Evolutionary conservation across 2,888 invertebrate species (phyloP).

Genomic region (Pandemis cinnamomeana): DNA sequence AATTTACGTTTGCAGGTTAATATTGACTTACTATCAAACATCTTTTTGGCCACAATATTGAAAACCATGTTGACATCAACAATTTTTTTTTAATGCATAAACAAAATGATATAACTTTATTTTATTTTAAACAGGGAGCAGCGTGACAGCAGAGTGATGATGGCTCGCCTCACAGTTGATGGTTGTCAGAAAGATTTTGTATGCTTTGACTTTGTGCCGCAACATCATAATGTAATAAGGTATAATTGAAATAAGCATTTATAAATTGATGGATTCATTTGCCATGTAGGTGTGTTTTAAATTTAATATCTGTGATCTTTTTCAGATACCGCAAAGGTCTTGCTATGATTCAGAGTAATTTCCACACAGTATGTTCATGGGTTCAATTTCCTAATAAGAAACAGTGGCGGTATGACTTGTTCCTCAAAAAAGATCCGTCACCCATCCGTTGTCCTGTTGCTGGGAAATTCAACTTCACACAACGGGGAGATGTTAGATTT

Average conservation of each 20-base stretch:
- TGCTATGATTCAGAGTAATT: slow-evolving; percentile 95
- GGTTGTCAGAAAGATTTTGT: slow-evolving; percentile 98
- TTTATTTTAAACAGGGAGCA: slow-evolving; percentile 87
- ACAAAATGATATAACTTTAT: slow-evolving; percentile 2
- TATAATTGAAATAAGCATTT: slow-evolving; percentile 45
- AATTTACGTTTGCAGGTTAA: slow-evolving; percentile 93
- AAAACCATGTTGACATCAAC: no score
- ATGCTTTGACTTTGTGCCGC: slow-evolving; percentile 97
- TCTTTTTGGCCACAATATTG: not conserved
- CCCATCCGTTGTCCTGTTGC: slow-evolving; percentile 98
- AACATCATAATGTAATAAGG: slow-evolving; percentile 97
- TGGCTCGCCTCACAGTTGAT: slow-evolving; percentile 98
- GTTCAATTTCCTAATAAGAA: slow-evolving; percentile 94
- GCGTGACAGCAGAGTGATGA: slow-evolving; percentile 95
- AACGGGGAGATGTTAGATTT: slow-evolving; percentile 95
- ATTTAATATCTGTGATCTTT: not conserved
- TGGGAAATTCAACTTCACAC: slow-evolving; percentile 97
- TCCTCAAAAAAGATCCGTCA: slow-evolving; percentile 93
- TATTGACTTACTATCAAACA: not conserved
- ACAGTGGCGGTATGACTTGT: slow-evolving; percentile 94
- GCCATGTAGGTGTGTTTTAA: not conserved
- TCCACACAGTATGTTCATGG: slow-evolving; percentile 97
- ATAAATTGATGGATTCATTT: no score
- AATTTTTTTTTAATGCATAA: not conserved
- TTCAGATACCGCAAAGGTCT: slow-evolving; percentile 92